These are phyloP conservation scores for Callocephalon fimbriatum DNA, from an alignment of 2,113 vertebrate genomes.

Conservation along the genomic window DNA sequence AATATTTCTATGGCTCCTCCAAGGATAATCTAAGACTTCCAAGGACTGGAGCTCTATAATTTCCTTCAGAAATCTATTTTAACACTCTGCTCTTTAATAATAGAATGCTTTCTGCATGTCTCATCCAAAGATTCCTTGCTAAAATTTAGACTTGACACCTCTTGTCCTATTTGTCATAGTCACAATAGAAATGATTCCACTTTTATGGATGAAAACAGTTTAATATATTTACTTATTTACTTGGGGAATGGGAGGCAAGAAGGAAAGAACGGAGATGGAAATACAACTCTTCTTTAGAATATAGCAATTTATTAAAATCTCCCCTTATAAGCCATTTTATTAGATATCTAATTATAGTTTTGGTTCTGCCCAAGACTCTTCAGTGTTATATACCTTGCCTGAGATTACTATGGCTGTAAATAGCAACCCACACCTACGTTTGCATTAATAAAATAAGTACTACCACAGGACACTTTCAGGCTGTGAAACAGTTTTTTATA, in stretches of 20 bases:
- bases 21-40: not conserved
- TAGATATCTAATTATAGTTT: not conserved
- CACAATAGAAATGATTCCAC: not conserved
- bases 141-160: not conserved
- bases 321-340: not conserved
- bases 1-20: not conserved
- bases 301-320: not conserved
- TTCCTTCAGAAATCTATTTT: not conserved
- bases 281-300: not conserved
- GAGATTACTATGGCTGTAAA: not conserved
- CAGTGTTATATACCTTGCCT: not conserved
- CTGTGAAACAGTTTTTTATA: not conserved
- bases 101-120: not conserved
- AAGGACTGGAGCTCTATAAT: not conserved
- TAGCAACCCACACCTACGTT: not conserved
- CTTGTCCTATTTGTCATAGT: not conserved
- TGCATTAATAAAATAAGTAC: not conserved
- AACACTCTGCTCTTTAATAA: not conserved
- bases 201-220: not conserved
- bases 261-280: not conserved
- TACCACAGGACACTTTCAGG: not conserved
- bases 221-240: not conserved
- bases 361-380: not conserved
- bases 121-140: not conserved
- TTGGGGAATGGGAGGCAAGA: not conserved